Base-by-base conservation (phyloP, 2,888 invertebrate species). In the Cosmia pyralina region DNA sequence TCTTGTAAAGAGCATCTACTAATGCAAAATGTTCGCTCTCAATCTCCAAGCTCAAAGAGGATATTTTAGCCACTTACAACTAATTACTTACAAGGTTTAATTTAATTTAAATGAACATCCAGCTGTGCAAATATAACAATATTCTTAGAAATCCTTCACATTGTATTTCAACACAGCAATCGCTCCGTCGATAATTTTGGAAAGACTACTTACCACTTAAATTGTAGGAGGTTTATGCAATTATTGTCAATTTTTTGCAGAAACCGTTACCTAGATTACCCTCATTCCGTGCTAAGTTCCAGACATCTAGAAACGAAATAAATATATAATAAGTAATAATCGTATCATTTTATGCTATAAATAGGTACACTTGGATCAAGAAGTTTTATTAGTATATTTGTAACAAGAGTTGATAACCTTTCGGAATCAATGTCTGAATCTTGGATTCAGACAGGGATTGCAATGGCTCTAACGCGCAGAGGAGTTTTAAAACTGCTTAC, bases 221-320 rank as follows among this genome's bases (percentile, higher is more conserved):
- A 22, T 22, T 38, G 10, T 46, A 28, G 13, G 13, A 22, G 17
- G 17, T 48, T 17, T 34, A 17, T 5, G 22, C 6, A 1, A 63
- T 48, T 17, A 15, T 69, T n/a, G 15, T 8, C 17, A 28, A 28
- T 52, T 34, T 41, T 66, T n/a, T 28, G 2, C 4, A 48, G n/a
- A 17, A 41, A 57, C 15, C n/a, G 41, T 66, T 73, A 73, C 19
- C 6, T 50, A 19, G 46, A 59, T 76, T 67, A 52, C 58, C 50
- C 34, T 4, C 58, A 69, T 69, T 59, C 77, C 74, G 48, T 69
- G 69, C 74, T 59, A 69, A 75, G 77, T 41, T 68, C 19, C 52
- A 52, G 34, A 46, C 17, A 48, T 57, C 6, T 41, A 22, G 11
- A 38, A 19, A 50, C n/a, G 22, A 48, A 28, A 59, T 77, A 78